Conservation (phyloP, 2,888 invertebrate genomes). For the Bhutanitis thaidina region DNA sequence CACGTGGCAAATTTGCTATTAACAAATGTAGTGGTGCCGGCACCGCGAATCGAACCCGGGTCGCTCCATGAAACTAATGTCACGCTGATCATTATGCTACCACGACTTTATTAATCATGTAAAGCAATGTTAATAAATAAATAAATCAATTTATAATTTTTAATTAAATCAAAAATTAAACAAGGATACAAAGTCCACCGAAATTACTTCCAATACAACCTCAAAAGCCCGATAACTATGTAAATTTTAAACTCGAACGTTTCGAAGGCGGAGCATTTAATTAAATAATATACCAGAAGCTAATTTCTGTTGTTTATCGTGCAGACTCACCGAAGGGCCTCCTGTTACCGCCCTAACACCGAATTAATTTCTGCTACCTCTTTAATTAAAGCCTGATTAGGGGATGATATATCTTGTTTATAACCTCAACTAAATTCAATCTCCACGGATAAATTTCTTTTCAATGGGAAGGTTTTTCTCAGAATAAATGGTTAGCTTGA, state of each 20-base stretch:
- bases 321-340: slow-evolving; percentile 40
- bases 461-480: no score
- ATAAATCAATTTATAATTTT: no score
- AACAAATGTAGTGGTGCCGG: no score
- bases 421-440: slow-evolving; percentile 20
- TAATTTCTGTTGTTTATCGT: slow-evolving; percentile 64
- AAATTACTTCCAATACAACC: neutral
- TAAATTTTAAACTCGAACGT: slow-evolving; percentile 2
- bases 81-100: no score
- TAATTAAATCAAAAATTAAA: neutral
- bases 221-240: neutral
- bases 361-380: slow-evolving; percentile 61
- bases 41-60: no score
- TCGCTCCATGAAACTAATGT: no score
- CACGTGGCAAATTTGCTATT: no score
- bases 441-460: no score
- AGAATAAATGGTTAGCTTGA: no score
- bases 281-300: slow-evolving; percentile 27
- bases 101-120: no score
- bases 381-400: slow-evolving; percentile 72
- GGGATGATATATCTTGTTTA: slow-evolving; percentile 56
- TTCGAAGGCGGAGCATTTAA: slow-evolving; percentile 19
- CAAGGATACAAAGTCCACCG: neutral
- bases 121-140: no score
- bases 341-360: slow-evolving; percentile 50